Conservation (phyloP, 2,888 invertebrate species). For the Abscondita cerata region DNA sequence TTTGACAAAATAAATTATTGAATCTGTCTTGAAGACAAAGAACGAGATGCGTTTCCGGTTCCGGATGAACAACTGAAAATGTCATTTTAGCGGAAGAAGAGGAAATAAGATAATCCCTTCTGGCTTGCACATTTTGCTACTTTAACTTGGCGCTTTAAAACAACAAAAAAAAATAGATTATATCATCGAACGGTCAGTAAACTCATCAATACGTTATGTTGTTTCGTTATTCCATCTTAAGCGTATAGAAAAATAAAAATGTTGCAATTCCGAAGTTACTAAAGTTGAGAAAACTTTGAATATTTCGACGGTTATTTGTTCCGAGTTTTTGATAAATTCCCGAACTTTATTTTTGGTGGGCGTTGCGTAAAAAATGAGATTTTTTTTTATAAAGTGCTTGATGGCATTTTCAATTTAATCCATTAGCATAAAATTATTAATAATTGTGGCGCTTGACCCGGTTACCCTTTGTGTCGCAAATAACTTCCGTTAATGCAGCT, state of each 20-base stretch:
- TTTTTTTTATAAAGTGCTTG: background rate
- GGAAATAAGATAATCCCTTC: constrained; percentile 55
- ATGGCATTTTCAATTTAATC: constrained; percentile 22
- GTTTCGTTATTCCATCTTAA: background rate
- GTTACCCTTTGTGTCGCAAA: constrained; percentile 18
- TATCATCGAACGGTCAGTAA: background rate
- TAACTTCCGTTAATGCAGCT: constrained; percentile 21
- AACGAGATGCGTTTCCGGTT: constrained; percentile 50
- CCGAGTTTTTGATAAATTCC: no score
- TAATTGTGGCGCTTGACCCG: constrained; percentile 22
- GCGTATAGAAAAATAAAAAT: no score
- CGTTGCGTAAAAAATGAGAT: background rate
- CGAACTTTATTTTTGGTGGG: background rate
- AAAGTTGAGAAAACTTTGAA: no score
- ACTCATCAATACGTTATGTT: background rate
- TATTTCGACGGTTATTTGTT: no score
- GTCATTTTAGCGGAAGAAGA: constrained; percentile 52
- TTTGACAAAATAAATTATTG: constrained; percentile 32
- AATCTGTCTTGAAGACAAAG: constrained; percentile 48
- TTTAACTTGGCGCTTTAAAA: constrained; percentile 23
- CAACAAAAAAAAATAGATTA: background rate
- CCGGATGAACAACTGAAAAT: constrained; percentile 54
- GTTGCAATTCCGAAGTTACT: no score
- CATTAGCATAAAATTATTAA: constrained; percentile 33
- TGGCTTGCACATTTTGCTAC: constrained; percentile 43